These are phyloP conservation scores for Cochlearius cochlearius DNA, from an alignment of 2,113 vertebrate genomes.

Conservation along the genomic window DNA sequence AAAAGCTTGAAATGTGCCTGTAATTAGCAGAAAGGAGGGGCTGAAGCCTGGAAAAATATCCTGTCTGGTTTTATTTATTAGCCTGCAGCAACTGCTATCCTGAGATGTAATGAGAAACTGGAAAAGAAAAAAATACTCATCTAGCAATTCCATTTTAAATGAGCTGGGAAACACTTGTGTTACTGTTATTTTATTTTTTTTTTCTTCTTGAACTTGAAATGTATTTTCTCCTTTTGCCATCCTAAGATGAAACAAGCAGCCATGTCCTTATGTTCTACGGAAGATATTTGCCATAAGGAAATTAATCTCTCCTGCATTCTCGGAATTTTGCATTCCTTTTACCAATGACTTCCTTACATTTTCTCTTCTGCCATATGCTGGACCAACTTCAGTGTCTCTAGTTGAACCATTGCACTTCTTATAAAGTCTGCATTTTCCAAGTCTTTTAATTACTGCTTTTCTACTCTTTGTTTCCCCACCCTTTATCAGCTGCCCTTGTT, in stretches of 20 bases:
- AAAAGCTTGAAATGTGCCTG: background rate
- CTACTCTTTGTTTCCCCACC: background rate
- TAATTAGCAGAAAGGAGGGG: background rate
- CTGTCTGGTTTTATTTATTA: background rate
- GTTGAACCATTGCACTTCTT: background rate
- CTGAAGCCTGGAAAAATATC: background rate
- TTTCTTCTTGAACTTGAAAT: background rate
- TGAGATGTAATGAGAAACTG: background rate
- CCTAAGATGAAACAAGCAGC: background rate
- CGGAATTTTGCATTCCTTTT: background rate
- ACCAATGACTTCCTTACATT: background rate
- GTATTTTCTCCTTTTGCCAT: background rate
- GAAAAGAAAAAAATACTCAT: background rate
- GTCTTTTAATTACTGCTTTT: background rate
- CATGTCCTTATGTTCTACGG: background rate
- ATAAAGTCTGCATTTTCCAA: background rate
- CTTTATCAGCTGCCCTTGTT: background rate
- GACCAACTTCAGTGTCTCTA: background rate
- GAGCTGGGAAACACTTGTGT: background rate
- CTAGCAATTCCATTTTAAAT: background rate
- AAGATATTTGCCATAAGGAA: background rate
- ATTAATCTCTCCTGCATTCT: background rate
- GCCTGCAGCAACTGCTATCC: background rate
- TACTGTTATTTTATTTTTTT: background rate
- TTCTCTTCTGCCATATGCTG: background rate